Conservation (phyloP, 2,888 invertebrate genomes). For the Acrocyrtus sp. region DNA sequence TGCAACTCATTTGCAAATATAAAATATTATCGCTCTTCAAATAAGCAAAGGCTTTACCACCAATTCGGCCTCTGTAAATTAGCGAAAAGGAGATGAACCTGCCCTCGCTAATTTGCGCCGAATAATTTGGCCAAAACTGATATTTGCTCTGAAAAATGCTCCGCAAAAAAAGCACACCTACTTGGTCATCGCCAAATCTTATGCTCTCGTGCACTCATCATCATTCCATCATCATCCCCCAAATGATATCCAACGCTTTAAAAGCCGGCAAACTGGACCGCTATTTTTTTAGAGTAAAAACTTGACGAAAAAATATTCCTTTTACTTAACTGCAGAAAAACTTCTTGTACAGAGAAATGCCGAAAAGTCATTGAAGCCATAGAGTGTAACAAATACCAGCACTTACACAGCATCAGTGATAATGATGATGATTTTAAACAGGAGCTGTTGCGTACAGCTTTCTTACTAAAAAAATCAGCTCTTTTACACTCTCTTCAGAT, state of each 20-base stretch:
- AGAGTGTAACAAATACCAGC: constrained; percentile 18
- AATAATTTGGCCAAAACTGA: not conserved
- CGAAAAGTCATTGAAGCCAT: constrained; percentile 30
- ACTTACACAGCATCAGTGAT: not conserved
- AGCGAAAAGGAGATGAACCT: not conserved
- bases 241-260: not conserved
- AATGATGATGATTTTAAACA: not conserved
- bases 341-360: constrained; percentile 12
- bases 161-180: no score
- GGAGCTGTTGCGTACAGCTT: no score
- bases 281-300: not conserved
- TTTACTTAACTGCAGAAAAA: not conserved
- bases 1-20: not conserved
- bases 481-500: not conserved
- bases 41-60: not conserved
- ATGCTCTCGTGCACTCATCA: not conserved
- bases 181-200: no score
- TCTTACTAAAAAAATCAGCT: constrained; percentile 13
- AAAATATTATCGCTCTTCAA: not conserved
- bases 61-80: not conserved
- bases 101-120: not conserved
- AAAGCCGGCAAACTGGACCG: constrained; percentile 9
- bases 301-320: not conserved
- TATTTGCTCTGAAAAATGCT: not conserved
- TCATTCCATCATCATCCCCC: not conserved